Evolutionary conservation across 2,797 vertebrate species (phyloP).

Genomic region (Hydrocynus forskahlii): DNA sequence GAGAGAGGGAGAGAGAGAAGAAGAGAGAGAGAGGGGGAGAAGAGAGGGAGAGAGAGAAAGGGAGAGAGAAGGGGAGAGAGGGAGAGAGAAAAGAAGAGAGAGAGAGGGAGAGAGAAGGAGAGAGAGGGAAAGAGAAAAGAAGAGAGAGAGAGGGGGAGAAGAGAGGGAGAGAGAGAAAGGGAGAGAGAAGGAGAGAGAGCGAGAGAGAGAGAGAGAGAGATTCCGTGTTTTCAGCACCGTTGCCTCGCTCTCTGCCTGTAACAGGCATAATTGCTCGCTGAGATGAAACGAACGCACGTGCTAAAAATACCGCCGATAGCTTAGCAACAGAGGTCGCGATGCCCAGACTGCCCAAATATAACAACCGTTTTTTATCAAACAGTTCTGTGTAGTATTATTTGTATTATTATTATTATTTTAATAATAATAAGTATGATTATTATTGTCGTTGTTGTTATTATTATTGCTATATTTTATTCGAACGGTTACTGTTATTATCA

Average conservation of each 20-base stretch:
- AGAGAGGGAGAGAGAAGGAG: neutral
- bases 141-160: neutral
- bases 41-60: neutral
- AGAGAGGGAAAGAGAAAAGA: neutral
- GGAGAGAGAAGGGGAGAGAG: neutral
- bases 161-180: neutral
- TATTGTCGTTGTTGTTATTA: no score
- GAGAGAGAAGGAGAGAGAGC: neutral
- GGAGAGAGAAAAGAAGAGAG: neutral
- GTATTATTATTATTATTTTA: no score
- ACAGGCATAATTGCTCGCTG: constrained; percentile 58
- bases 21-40: neutral
- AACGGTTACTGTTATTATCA: no score
- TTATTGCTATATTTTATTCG: no score
- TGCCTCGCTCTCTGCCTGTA: constrained; percentile 56
- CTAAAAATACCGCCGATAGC: constrained; percentile 70
- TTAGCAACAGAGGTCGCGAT: constrained; percentile 62
- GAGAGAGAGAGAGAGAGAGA: neutral
- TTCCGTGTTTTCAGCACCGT: constrained; percentile 50
- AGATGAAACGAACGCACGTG: constrained; percentile 55
- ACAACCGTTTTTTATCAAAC: neutral
- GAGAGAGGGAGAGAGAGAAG: neutral
- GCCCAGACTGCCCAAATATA: neutral
- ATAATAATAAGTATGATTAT: no score
- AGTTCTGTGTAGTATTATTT: no score